Base-by-base conservation (phyloP, 2,888 invertebrate genomes). In the Ectropis crepuscularia region DNA sequence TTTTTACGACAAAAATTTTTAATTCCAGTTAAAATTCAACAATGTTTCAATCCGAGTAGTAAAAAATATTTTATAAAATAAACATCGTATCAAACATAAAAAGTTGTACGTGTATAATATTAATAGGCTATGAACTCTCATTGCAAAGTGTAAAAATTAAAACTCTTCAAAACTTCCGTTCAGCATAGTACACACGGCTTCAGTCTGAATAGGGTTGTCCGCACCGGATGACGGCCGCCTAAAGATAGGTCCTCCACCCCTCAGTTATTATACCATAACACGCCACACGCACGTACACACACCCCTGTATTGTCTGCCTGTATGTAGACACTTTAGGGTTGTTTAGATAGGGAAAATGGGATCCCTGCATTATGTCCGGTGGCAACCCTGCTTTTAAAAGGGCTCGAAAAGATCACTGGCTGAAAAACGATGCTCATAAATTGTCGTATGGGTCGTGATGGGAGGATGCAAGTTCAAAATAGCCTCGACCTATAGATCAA, bases 331-430 rank as follows among this genome's bases (percentile, higher is more conserved):
- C 38, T 54, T 12, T 54, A 58, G 55, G 59, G 65, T 41, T 58
- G 49, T 66, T 66, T 57, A 68, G 70, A 65, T 70, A 67, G 43
- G 65, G 63, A 59, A 61, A 70, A 65, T 67, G 47, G 67, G 63
- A 55, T 49, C 63, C 57, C 53, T 55, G 63, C 63, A 55, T 63
- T 59, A 59, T 63, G 59, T 53, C 57, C 49, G 58, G 63, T 47
- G 63, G 41, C 59, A 59, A 46, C 63, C 63, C 63, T 63, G 54
- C 59, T 59, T 58, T 63, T 50, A 42, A 57, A 53, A 16, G 36
- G 42, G 48, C 36, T 37, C 47, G 50, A 55, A 51, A 41, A 51
- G 51, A 51, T 41, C n/a, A 41, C 51, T 41, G 41, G 12, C 59
- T 59, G 39, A 59, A 57, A 48, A 54, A 54, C 48, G 57, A 5